Conservation (phyloP, 2,888 invertebrate species). For the Lordiphosa andalusiaca region DNA sequence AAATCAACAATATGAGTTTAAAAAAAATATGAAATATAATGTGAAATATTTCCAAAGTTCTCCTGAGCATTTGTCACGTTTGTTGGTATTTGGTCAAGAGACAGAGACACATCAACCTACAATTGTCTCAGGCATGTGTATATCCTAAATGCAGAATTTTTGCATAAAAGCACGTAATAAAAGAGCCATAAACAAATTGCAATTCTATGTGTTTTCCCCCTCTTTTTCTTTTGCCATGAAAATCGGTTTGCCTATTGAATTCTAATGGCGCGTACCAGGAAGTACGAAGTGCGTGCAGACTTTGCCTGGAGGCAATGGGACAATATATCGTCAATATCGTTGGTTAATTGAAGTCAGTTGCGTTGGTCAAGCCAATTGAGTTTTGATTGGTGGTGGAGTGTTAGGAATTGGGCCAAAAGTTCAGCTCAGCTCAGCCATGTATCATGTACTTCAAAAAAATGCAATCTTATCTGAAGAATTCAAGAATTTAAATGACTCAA, state of each 20-base stretch:
- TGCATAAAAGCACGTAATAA: conserved; percentile 56
- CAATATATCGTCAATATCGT: conserved; percentile 33
- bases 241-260: conserved; percentile 48
- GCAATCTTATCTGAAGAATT: conserved; percentile 1
- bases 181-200: conserved; percentile 48
- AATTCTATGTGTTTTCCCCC: neutral
- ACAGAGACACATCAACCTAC: neutral
- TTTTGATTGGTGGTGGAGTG: conserved; percentile 5
- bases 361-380: conserved; percentile 52
- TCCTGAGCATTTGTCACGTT: conserved; percentile 22
- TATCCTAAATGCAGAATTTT: conserved; percentile 47
- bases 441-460: conserved; percentile 1
- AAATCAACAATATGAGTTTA: too few species aligned
- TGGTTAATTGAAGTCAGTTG: conserved; percentile 62
- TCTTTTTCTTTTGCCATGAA: neutral
- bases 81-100: neutral
- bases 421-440: too few species aligned
- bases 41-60: too few species aligned
- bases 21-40: too few species aligned
- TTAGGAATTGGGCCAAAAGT: conserved; percentile 68
- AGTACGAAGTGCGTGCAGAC: conserved; percentile 69
- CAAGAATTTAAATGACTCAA: conserved; percentile 22
- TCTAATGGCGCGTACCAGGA: conserved; percentile 65
- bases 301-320: conserved; percentile 2
- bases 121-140: conserved; percentile 34